Percentiles rank a stretch among this genome's conserved stretches.
These are phyloP conservation scores for Mastigias papua DNA, from an alignment of 30 jellyfish, hydroid and myxozoan genomes.

Conservation along the genomic window DNA sequence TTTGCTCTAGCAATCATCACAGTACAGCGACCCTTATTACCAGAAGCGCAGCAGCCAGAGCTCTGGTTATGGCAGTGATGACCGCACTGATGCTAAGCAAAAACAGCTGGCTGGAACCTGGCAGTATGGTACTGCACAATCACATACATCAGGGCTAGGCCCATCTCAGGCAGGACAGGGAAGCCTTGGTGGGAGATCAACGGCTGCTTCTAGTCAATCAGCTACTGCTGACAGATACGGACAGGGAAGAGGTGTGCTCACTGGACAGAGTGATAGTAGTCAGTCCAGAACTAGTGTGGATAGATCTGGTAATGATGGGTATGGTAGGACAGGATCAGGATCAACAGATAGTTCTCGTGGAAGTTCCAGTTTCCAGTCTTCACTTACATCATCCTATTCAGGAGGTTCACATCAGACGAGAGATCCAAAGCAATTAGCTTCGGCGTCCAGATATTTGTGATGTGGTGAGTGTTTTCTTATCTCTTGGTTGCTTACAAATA, in stretches of 20 bases:
- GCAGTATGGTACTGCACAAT: constrained; percentile 19
- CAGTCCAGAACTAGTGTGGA: background rate
- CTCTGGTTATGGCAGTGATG: background rate
- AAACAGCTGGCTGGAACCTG: background rate
- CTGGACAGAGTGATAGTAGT: constrained; percentile 16
- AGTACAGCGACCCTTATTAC: constrained; percentile 30
- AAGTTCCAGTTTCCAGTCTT: background rate
- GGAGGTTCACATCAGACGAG: background rate
- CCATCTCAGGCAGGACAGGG: too few species aligned
- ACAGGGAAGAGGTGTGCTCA: background rate
- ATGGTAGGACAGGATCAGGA: constrained; percentile 12
- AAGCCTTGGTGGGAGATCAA: too few species aligned
- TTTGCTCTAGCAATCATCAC: background rate
- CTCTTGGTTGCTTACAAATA: background rate
- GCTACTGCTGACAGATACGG: constrained; percentile 1
- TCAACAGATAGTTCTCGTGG: background rate
- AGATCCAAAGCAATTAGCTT: background rate
- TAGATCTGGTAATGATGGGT: constrained; percentile 11
- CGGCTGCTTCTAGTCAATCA: constrained; percentile 19
- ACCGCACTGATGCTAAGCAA: background rate
- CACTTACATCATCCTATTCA: constrained; percentile 16
- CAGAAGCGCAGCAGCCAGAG: constrained; percentile 1
- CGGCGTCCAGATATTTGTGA: constrained; percentile 5
- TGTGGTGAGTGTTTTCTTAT: background rate
- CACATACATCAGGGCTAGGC: background rate